These are phyloP conservation scores for Regulus satrapa DNA, from an alignment of 2,113 vertebrate species.

Conservation along the genomic window DNA sequence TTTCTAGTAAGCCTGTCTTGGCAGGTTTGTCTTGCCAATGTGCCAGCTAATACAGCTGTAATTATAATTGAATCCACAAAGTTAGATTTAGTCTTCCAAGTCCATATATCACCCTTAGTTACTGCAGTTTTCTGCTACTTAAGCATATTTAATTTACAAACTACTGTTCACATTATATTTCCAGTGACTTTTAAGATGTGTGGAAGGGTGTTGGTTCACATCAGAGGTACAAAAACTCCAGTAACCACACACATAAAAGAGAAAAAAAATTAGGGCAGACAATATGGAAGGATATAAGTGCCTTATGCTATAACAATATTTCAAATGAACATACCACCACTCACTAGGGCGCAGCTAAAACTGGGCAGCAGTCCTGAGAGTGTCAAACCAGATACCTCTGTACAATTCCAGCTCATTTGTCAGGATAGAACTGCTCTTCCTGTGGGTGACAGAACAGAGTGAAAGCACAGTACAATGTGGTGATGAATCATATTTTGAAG, in stretches of 20 bases:
- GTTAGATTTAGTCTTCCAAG: slow-evolving; percentile 54
- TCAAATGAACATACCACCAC: neutral
- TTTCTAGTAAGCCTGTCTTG: slow-evolving; percentile 51
- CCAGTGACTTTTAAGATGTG: slow-evolving; percentile 18
- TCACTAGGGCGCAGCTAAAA: neutral
- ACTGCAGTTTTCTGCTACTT: slow-evolving; percentile 61
- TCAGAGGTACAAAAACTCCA: neutral
- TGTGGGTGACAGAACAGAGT: neutral
- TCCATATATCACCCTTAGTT: slow-evolving; percentile 54
- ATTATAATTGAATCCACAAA: slow-evolving; percentile 71
- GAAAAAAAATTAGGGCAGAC: neutral
- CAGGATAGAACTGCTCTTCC: neutral
- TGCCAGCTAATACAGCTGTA: slow-evolving; percentile 64
- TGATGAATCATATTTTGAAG: neutral
- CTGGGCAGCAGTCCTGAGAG: neutral
- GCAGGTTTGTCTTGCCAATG: slow-evolving; percentile 44
- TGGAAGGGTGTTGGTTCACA: neutral
- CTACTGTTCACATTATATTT: slow-evolving; percentile 58
- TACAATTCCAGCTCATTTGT: neutral
- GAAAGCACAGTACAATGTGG: neutral
- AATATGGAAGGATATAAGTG: neutral
- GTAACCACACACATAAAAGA: neutral
- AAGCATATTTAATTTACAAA: slow-evolving; percentile 61
- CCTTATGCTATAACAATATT: neutral
- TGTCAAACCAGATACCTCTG: neutral